Conservation (phyloP, 2,888 invertebrate genomes). For the Creontiades dilutus region DNA sequence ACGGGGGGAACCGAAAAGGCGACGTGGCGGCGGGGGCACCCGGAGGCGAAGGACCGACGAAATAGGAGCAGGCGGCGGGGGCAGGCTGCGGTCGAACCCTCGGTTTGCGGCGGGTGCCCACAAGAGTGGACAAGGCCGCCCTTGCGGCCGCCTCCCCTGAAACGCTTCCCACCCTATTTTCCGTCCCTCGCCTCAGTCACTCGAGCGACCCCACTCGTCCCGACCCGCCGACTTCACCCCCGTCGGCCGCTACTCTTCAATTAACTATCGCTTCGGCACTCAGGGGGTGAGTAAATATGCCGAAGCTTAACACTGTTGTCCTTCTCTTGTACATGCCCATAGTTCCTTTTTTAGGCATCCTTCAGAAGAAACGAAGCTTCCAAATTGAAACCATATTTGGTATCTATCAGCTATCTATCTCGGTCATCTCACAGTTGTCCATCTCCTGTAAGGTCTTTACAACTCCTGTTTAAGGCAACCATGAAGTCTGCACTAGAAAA, state of each 20-base stretch:
- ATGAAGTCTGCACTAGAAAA: too few species aligned
- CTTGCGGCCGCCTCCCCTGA: neutral
- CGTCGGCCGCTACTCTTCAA: neutral
- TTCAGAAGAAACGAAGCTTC: too few species aligned
- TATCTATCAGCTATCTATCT: too few species aligned
- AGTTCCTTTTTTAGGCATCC: too few species aligned
- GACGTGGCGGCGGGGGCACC: neutral
- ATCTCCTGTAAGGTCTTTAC: too few species aligned
- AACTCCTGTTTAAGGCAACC: too few species aligned
- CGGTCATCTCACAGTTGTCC: too few species aligned
- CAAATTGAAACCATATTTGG: too few species aligned
- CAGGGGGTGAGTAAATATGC: neutral
- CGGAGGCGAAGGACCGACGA: neutral
- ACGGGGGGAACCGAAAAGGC: neutral
- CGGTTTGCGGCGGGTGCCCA: conserved; percentile 49
- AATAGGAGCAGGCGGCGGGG: neutral
- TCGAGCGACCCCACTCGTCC: neutral
- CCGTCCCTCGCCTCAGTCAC: neutral
- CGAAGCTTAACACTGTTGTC: neutral
- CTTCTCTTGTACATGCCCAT: neutral
- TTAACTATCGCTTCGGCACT: conserved; percentile 36
- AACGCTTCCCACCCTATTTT: conserved; percentile 25
- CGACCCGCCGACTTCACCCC: neutral
- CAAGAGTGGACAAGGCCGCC: conserved; percentile 56
- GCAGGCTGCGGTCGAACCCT: conserved; percentile 32